Evolutionary conservation across 2,888 invertebrate species (phyloP).

Genomic region (Calliscelio sp.): DNA sequence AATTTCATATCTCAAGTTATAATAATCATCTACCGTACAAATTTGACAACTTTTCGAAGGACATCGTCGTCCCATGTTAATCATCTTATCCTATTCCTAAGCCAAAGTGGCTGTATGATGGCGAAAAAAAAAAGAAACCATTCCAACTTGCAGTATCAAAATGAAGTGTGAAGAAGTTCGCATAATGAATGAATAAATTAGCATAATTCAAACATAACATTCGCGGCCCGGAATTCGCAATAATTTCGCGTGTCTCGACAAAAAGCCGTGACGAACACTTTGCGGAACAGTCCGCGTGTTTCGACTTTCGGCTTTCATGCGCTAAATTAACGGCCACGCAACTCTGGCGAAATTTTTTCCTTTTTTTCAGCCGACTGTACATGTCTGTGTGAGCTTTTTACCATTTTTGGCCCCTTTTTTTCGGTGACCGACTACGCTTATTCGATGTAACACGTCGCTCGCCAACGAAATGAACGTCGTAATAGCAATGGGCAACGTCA

Average conservation of each 20-base stretch:
- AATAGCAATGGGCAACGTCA: conserved; percentile 65
- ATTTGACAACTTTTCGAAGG: too few species aligned
- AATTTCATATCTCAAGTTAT: too few species aligned
- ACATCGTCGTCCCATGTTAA: conserved; percentile 34
- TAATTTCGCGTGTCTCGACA: conserved; percentile 54
- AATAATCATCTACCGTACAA: too few species aligned
- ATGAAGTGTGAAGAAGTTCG: conserved; percentile 70
- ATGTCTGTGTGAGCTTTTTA: conserved; percentile 5
- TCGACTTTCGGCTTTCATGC: conserved; percentile 56
- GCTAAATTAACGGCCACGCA: conserved; percentile 61
- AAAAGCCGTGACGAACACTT: conserved; percentile 59
- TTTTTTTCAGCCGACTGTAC: background rate
- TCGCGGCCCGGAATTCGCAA: conserved; percentile 31
- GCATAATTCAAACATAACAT: conserved; percentile 64
- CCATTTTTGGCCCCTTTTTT: conserved; percentile 14
- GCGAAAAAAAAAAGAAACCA: conserved; percentile 35
- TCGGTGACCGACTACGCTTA: conserved; percentile 58
- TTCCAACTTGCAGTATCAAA: conserved; percentile 63
- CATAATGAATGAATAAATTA: conserved; percentile 70
- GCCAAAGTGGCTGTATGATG: conserved; percentile 18
- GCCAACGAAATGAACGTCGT: conserved; percentile 68
- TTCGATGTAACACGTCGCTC: conserved; percentile 66
- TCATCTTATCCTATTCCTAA: conserved; percentile 56
- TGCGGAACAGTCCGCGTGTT: conserved; percentile 49
- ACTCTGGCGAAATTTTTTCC: conserved; percentile 36